phyloP scores from a whole-genome alignment of 1,140 invertebrate genomes.

The Diachasma alloeum region DNA sequence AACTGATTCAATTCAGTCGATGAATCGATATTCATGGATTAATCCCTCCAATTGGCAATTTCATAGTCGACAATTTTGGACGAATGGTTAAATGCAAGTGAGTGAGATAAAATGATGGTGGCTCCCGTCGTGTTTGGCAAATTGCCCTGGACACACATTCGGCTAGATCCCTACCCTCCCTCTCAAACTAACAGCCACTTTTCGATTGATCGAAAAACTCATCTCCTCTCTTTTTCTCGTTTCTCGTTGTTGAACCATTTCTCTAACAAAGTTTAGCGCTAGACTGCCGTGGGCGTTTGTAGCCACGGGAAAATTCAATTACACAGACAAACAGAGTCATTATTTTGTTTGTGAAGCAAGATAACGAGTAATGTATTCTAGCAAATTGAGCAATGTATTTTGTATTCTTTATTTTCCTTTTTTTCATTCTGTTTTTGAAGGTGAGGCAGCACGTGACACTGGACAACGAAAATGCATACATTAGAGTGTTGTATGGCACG shows the following conservation, averaged over 20 bases:
- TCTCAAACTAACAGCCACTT: not conserved
- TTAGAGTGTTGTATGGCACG: not conserved
- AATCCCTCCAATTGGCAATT: not conserved
- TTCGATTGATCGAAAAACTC: not conserved
- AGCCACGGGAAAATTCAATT: not conserved
- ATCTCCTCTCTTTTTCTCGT: not conserved
- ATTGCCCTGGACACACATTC: not conserved
- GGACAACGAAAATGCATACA: not conserved
- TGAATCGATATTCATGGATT: not conserved
- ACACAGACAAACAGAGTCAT: not conserved
- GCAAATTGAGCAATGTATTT: not conserved
- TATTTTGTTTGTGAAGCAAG: not conserved
- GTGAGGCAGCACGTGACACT: not conserved
- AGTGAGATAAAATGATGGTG: not conserved
- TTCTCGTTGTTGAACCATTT: not conserved
- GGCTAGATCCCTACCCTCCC: not conserved
- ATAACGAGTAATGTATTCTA: not conserved
- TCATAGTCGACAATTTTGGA: not conserved
- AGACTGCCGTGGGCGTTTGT: not conserved
- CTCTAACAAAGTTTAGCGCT: not conserved
- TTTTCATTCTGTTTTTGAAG: not conserved
- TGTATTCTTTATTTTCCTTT: not conserved
- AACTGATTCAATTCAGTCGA: not conserved
- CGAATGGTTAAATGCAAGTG: not conserved
- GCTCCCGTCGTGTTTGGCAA: not conserved